Conservation (phyloP, 2,113 vertebrate species). For the Irena cyanogastra region DNA sequence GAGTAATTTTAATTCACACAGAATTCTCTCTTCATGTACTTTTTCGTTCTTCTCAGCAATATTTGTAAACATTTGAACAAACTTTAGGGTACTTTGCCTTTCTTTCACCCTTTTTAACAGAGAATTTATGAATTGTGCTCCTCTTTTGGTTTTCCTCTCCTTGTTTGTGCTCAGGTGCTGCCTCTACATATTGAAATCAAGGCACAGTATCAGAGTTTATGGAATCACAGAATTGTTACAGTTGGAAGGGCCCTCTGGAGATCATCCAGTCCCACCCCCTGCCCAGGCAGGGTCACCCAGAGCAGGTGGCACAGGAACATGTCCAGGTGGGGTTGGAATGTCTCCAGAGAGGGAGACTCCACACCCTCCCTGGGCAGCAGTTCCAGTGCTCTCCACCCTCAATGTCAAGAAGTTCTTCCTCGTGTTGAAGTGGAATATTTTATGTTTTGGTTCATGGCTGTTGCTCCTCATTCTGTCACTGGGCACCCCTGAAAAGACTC, state of each 20-base stretch:
- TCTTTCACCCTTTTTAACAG: not conserved
- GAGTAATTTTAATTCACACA: not conserved
- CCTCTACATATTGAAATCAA: not conserved
- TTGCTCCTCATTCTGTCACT: not conserved
- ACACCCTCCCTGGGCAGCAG: not conserved
- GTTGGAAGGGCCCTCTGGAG: not conserved
- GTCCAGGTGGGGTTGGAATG: not conserved
- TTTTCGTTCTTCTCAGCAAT: not conserved
- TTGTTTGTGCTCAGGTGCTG: not conserved
- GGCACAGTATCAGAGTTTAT: not conserved
- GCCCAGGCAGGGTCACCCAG: not conserved
- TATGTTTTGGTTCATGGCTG: not conserved
- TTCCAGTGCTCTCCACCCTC: not conserved
- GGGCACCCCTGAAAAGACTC: not conserved
- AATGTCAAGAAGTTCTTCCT: too few species aligned
- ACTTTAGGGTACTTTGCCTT: not conserved
- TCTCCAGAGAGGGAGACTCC: not conserved
- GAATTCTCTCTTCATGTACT: not conserved
- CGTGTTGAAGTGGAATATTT: not conserved
- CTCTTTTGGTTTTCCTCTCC: not conserved
- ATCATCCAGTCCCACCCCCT: not conserved
- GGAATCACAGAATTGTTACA: not conserved
- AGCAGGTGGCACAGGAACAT: not conserved
- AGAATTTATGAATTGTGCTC: not conserved
- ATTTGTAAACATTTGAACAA: not conserved